A percentile compares a stretch with the other conserved stretches of the same genome.
Evolutionary conservation across 2,888 invertebrate genomes (phyloP).

Genomic region (Lycocerus yunnanus): DNA sequence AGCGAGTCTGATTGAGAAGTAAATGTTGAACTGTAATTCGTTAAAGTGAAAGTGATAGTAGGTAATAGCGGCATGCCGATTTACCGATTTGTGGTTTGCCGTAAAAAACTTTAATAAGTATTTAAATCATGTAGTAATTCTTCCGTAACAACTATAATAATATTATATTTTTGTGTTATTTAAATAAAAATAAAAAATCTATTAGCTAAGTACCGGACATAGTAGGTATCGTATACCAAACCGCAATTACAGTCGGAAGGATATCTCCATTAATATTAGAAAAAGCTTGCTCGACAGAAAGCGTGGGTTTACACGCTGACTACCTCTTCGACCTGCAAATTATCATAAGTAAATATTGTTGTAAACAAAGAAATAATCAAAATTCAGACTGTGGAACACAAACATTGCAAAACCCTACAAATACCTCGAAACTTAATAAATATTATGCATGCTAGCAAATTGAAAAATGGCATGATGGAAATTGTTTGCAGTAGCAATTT

Average conservation of each 20-base stretch:
- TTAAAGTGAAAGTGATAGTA: conserved; percentile 35
- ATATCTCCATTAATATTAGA: neutral
- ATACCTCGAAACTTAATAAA: too few relatives aligned
- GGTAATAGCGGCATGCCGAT: conserved; percentile 13
- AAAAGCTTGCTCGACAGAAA: neutral
- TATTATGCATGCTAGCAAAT: neutral
- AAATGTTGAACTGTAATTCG: conserved; percentile 23
- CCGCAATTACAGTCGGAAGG: neutral
- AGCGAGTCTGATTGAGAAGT: conserved; percentile 27
- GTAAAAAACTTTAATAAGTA: conserved; percentile 7
- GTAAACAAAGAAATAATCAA: neutral
- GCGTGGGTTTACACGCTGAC: too few relatives aligned
- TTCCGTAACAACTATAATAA: neutral
- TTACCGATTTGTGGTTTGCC: conserved; percentile 22
- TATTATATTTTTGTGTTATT: neutral
- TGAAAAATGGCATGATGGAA: neutral
- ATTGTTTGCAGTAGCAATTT: neutral
- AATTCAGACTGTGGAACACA: neutral
- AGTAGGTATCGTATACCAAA: neutral
- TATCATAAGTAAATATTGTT: neutral
- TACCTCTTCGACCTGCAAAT: neutral
- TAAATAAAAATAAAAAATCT: neutral
- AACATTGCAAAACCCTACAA: too few relatives aligned
- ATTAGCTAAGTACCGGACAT: neutral
- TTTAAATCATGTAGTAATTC: neutral